These are phyloP conservation scores for Xestobium rufovillosum DNA, from an alignment of 2,888 invertebrate genomes.

Conservation along the genomic window DNA sequence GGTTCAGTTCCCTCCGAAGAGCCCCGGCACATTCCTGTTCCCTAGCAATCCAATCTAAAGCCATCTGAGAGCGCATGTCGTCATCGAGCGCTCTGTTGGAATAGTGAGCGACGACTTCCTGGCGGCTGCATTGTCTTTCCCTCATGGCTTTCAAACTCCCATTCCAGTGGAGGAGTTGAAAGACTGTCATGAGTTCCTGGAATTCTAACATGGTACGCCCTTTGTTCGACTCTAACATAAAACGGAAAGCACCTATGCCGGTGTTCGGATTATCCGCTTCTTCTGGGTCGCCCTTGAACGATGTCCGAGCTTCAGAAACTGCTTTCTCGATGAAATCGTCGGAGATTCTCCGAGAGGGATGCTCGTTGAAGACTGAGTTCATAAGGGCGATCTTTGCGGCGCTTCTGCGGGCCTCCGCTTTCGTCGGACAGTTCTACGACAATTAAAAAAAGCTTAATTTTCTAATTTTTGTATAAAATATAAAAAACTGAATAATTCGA, in stretches of 20 bases:
- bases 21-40: constrained; percentile 68
- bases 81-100: constrained; percentile 88
- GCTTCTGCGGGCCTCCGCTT: constrained; percentile 88
- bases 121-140: constrained; percentile 87
- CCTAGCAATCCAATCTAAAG: constrained; percentile 87
- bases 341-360: constrained; percentile 84
- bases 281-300: constrained; percentile 61
- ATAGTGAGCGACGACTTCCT: constrained; percentile 89
- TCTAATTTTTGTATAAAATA: constrained; percentile 3
- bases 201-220: constrained; percentile 94
- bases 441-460: too few species aligned
- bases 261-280: constrained; percentile 60
- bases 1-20: constrained; percentile 70
- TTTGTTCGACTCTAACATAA: constrained; percentile 72
- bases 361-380: constrained; percentile 96
- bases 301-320: constrained; percentile 82
- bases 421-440: constrained; percentile 82
- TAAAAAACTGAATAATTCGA: neutral
- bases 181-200: constrained; percentile 96
- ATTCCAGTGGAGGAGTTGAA: constrained; percentile 93
- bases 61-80: constrained; percentile 95
- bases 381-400: constrained; percentile 93
- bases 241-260: constrained; percentile 67
- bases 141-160: constrained; percentile 94
- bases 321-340: constrained; percentile 93